Evolutionary conservation across 2,797 vertebrate genomes (phyloP).

Genomic region (Rhabdophis nuchalis): DNA sequence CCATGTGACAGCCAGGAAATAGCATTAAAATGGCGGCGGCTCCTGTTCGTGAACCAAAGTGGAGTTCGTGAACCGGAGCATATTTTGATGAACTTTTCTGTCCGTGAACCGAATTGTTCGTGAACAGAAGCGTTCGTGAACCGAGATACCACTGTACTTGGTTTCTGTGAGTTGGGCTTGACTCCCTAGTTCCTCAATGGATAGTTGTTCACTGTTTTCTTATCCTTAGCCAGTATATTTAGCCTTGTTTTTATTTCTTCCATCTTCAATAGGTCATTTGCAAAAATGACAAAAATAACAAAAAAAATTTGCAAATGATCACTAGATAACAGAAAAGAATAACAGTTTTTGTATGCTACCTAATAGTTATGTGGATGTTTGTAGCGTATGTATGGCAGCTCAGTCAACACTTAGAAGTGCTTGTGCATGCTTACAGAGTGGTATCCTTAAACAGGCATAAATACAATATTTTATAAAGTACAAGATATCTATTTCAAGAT

Average conservation of each 20-base stretch:
- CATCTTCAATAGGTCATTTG: neutral
- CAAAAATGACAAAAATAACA: too few species aligned
- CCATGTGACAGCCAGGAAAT: too few species aligned
- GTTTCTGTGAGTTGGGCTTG: neutral
- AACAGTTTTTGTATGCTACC: neutral
- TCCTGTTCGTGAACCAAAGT: too few species aligned
- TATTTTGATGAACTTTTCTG: too few species aligned
- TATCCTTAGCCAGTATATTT: conserved; percentile 29
- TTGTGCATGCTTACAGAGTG: neutral
- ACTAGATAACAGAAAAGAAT: neutral
- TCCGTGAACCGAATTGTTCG: too few species aligned
- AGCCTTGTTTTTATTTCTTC: neutral
- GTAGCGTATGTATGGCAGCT: neutral
- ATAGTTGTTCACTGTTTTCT: neutral
- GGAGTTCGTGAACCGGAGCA: too few species aligned
- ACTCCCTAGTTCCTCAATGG: neutral
- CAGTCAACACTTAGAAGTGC: neutral
- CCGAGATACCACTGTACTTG: too few species aligned
- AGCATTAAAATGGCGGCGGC: too few species aligned
- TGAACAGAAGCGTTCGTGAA: too few species aligned
- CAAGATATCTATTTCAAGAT: conserved; percentile 51
- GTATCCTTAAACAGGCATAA: conserved; percentile 17
- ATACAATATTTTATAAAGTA: conserved; percentile 15
- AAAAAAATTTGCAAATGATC: neutral
- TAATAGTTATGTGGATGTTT: neutral